Percentiles rank a stretch among this genome's conserved stretches.
phyloP scores from a whole-genome alignment of 1,140 invertebrate genomes.

The Dreissena polymorpha region DNA sequence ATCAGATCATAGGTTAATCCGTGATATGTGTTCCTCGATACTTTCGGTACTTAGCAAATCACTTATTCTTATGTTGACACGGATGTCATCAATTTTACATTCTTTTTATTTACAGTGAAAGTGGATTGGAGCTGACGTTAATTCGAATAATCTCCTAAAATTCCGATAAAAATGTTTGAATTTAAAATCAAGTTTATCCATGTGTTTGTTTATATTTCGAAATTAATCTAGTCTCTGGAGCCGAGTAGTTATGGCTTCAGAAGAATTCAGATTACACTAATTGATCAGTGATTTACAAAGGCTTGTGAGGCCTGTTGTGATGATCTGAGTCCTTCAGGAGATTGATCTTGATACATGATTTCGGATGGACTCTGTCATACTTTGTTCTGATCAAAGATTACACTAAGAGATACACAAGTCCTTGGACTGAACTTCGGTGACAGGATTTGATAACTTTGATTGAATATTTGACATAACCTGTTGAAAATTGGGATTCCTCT shows the following conservation, averaged over 20 bases:
- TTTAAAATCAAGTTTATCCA: slow-evolving; percentile 56
- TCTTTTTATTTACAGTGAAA: slow-evolving; percentile 55
- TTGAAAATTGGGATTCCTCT: background rate
- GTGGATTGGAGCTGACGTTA: slow-evolving; percentile 51
- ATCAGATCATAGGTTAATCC: slow-evolving; percentile 47
- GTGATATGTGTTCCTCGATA: slow-evolving; percentile 17
- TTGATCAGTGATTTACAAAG: slow-evolving; percentile 42
- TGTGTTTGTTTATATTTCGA: slow-evolving; percentile 55
- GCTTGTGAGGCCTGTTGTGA: background rate
- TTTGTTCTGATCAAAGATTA: slow-evolving; percentile 45
- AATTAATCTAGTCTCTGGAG: slow-evolving; percentile 47
- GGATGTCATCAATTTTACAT: slow-evolving; percentile 56
- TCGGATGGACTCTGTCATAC: slow-evolving; percentile 44
- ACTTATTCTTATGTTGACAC: slow-evolving; percentile 49
- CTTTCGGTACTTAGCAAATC: slow-evolving; percentile 55
- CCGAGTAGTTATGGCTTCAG: slow-evolving; percentile 44
- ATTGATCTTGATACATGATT: slow-evolving; percentile 34
- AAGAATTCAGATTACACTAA: slow-evolving; percentile 36
- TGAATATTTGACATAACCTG: background rate
- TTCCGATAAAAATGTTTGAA: slow-evolving; percentile 59
- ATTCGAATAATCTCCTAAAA: slow-evolving; percentile 54
- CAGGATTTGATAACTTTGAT: background rate
- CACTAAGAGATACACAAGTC: background rate
- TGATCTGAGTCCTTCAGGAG: background rate
- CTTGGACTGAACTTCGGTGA: background rate